Conservation (phyloP, 2,888 invertebrate genomes). For the Volucella bombylans region DNA sequence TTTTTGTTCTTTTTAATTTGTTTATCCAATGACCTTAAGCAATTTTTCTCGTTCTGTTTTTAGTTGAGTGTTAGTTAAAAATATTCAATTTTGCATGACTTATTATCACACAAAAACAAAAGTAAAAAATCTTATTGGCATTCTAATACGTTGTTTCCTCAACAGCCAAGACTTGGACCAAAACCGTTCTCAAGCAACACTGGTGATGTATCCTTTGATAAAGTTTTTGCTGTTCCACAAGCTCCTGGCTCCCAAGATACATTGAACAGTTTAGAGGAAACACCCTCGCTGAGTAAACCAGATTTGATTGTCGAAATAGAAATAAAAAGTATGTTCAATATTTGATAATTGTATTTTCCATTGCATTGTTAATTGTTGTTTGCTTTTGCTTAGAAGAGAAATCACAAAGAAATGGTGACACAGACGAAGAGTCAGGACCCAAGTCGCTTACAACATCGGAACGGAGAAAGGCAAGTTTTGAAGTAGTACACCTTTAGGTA, state of each 20-base stretch:
- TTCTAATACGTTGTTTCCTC: slow-evolving; percentile 73
- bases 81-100: slow-evolving; percentile 32
- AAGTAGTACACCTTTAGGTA: slow-evolving; percentile 7
- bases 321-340: slow-evolving; percentile 83
- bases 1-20: background rate
- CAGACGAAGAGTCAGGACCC: slow-evolving; percentile 86
- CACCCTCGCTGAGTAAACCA: slow-evolving; percentile 75
- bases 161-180: slow-evolving; percentile 91
- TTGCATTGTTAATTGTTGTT: slow-evolving; percentile 5
- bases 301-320: slow-evolving; percentile 82
- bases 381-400: slow-evolving; percentile 75
- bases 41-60: slow-evolving; percentile 1
- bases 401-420: slow-evolving; percentile 73
- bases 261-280: slow-evolving; percentile 48
- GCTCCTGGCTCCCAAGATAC: slow-evolving; percentile 84
- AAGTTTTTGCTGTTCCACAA: slow-evolving; percentile 91
- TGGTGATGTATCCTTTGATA: slow-evolving; percentile 90
- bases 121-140: background rate
- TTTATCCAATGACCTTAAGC: background rate
- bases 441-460: slow-evolving; percentile 92
- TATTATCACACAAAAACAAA: no score
- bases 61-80: background rate
- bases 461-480: slow-evolving; percentile 85
- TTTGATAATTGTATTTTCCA: background rate
- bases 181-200: slow-evolving; percentile 92